A percentile compares a stretch with the other conserved stretches of the same genome.
Conservation (phyloP, 2,113 vertebrate species). For the Lota lota region DNA sequence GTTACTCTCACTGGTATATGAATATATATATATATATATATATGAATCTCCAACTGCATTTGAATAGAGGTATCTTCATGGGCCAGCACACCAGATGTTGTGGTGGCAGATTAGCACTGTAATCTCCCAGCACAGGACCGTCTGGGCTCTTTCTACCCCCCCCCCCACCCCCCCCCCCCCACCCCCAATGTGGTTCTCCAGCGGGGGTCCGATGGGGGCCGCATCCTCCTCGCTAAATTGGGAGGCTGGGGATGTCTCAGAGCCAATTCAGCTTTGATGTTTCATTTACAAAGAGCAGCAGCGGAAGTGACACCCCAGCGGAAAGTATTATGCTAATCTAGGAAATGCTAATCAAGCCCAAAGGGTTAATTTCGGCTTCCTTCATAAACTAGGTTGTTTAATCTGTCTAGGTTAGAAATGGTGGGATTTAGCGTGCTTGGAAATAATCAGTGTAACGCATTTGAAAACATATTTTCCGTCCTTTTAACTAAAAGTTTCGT, state of each 20-base stretch:
- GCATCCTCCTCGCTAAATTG: constrained; percentile 56
- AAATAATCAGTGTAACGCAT: constrained; percentile 51
- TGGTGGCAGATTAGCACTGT: constrained; percentile 36
- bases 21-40: too few species aligned
- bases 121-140: constrained; percentile 44
- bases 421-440: constrained; percentile 37
- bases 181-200: constrained; percentile 16
- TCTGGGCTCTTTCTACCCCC: constrained; percentile 36
- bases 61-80: constrained; percentile 28
- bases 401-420: constrained; percentile 54
- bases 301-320: constrained; percentile 54
- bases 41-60: not conserved
- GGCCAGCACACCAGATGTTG: constrained; percentile 18
- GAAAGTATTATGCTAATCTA: constrained; percentile 71
- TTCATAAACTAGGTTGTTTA: constrained; percentile 56
- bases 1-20: too few species aligned
- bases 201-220: constrained; percentile 47
- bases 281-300: constrained; percentile 47
- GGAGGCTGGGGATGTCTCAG: constrained; percentile 51
- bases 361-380: constrained; percentile 66
- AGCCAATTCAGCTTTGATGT: constrained; percentile 67
- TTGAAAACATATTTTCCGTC: constrained; percentile 41
- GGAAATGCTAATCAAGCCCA: constrained; percentile 71
- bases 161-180: constrained; percentile 31
- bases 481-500: constrained; percentile 54